A percentile compares a stretch with the other conserved stretches of the same genome.
Conservation (phyloP, 23 tunicate species). For the Halocynthia aurantium region DNA sequence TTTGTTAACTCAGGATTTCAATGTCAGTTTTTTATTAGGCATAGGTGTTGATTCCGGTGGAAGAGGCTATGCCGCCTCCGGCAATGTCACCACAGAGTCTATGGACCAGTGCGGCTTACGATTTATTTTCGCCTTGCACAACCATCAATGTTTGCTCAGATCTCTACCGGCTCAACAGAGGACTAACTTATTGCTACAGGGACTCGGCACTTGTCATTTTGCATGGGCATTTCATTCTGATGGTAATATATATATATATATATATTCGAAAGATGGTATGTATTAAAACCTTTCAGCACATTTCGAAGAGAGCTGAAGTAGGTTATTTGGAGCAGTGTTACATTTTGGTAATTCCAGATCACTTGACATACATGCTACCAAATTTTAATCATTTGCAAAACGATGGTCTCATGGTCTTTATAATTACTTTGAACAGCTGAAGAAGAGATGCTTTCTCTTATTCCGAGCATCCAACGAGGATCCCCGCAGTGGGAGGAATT, state of each 20-base stretch:
- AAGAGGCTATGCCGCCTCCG: slow-evolving; percentile 80
- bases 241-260: background rate
- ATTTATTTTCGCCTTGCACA: slow-evolving; percentile 84
- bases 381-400: background rate
- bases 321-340: background rate
- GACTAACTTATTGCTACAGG: slow-evolving; percentile 41
- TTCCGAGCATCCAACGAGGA: slow-evolving; percentile 65
- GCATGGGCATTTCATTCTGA: slow-evolving; percentile 99
- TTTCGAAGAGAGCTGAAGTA: no score
- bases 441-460: slow-evolving; percentile 75
- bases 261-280: background rate
- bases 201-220: slow-evolving; percentile 72
- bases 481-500: slow-evolving; percentile 77
- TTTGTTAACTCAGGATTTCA: no score
- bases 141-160: slow-evolving; percentile 65
- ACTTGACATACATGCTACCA: background rate
- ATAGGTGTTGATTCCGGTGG: slow-evolving; percentile 42
- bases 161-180: slow-evolving; percentile 59
- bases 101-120: slow-evolving; percentile 79
- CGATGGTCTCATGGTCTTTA: background rate
- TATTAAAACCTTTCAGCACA: no score
- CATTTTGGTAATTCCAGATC: background rate
- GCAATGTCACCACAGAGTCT: slow-evolving; percentile 58
- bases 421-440: slow-evolving; percentile 22
- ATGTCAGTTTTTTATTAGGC: background rate